Conservation (phyloP, 1,140 invertebrate genomes). For the Argopecten irradians region DNA sequence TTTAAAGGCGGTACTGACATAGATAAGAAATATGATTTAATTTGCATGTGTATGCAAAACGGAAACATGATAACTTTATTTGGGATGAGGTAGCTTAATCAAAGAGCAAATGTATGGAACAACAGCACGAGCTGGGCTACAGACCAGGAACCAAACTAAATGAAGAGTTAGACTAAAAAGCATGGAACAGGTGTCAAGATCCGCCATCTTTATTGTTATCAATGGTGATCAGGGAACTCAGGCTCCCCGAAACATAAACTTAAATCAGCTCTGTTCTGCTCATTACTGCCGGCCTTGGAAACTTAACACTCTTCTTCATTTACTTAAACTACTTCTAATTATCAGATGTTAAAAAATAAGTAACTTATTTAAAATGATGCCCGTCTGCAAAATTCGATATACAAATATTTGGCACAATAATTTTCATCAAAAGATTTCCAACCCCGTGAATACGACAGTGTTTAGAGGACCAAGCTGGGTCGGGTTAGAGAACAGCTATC, state of each 20-base stretch:
- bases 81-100: too few relatives aligned
- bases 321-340: slow-evolving; percentile 1
- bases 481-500: neutral
- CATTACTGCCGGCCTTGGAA: neutral
- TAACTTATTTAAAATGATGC: slow-evolving; percentile 12
- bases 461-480: neutral
- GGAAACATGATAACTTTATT: too few relatives aligned
- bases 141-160: too few relatives aligned
- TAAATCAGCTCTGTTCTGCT: neutral
- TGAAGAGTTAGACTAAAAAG: too few relatives aligned
- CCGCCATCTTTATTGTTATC: neutral
- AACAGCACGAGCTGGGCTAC: too few relatives aligned
- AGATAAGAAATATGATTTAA: too few relatives aligned
- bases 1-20: too few relatives aligned
- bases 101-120: too few relatives aligned
- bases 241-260: neutral
- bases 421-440: slow-evolving; percentile 11
- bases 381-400: slow-evolving; percentile 12
- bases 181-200: neutral
- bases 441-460: neutral
- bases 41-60: too few relatives aligned
- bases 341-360: neutral
- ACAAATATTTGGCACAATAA: neutral
- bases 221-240: neutral
- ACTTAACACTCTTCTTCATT: neutral